phyloP scores from a whole-genome alignment of 2,888 invertebrate species.

The Leptopilina myrica region DNA sequence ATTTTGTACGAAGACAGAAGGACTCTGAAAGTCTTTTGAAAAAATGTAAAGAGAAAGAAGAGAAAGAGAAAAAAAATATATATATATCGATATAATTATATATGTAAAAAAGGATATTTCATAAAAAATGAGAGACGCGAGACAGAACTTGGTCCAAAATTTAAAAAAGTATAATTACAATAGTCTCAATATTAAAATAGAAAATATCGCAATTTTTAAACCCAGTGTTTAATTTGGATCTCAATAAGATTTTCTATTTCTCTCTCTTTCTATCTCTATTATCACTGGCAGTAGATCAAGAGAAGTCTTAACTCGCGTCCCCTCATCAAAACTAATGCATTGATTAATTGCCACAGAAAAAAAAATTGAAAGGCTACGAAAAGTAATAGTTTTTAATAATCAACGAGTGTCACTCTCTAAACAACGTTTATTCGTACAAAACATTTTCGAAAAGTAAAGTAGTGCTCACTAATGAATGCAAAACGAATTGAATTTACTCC shows the following conservation, averaged over 20 bases:
- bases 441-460: not conserved
- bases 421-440: not conserved
- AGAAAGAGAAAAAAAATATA: slow-evolving; percentile 8
- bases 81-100: not conserved
- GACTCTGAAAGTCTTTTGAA: not conserved
- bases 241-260: slow-evolving; percentile 5
- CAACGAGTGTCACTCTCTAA: slow-evolving; percentile 41
- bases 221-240: not conserved
- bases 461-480: slow-evolving; percentile 40
- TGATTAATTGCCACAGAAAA: slow-evolving; percentile 58
- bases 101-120: slow-evolving; percentile 5
- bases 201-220: too few relatives aligned
- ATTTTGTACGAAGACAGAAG: not conserved
- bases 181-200: slow-evolving; percentile 3
- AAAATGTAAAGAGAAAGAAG: not conserved
- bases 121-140: slow-evolving; percentile 1
- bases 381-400: slow-evolving; percentile 61
- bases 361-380: slow-evolving; percentile 57
- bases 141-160: slow-evolving; percentile 1
- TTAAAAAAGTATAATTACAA: slow-evolving; percentile 1
- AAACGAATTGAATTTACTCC: slow-evolving; percentile 41
- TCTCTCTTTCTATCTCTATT: not conserved
- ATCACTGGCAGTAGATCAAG: not conserved
- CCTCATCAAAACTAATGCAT: slow-evolving; percentile 53
- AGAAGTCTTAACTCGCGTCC: slow-evolving; percentile 16